These are phyloP conservation scores for Thoracochromis brauschi DNA, from an alignment of 2,113 vertebrate genomes.

Conservation along the genomic window DNA sequence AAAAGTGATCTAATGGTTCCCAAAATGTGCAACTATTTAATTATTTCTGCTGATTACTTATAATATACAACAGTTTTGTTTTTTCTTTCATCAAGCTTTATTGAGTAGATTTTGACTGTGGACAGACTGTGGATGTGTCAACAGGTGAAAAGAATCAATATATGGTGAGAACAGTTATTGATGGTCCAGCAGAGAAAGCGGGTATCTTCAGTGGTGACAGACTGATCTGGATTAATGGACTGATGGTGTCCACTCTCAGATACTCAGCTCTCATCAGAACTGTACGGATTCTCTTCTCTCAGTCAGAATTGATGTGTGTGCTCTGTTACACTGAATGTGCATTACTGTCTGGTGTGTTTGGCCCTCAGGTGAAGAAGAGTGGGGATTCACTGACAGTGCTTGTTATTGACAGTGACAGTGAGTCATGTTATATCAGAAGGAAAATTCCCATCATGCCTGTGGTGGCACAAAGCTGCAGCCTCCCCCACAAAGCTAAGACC, in stretches of 20 bases:
- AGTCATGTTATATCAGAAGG: conserved; percentile 69
- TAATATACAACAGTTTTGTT: not conserved
- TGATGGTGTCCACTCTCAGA: conserved; percentile 66
- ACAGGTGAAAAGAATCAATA: conserved; percentile 76
- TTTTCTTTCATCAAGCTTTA: not conserved
- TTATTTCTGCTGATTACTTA: not conserved
- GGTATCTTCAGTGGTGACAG: conserved; percentile 77
- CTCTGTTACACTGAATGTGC: not conserved
- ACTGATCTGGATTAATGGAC: conserved; percentile 85
- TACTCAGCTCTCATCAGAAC: conserved; percentile 66
- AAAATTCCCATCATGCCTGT: conserved; percentile 74
- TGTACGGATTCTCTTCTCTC: conserved; percentile 51
- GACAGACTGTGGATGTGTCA: not conserved
- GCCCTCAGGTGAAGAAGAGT: conserved; percentile 75
- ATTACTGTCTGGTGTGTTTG: not conserved
- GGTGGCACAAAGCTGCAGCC: conserved; percentile 71
- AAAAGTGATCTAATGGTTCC: not conserved
- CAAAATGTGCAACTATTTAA: not conserved
- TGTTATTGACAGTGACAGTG: conserved; percentile 77
- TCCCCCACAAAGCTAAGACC: conserved; percentile 76
- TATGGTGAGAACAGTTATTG: conserved; percentile 66
- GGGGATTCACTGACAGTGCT: conserved; percentile 76
- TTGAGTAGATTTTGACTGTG: not conserved
- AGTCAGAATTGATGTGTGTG: not conserved
- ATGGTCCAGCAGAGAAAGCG: conserved; percentile 78